Conservation (phyloP, 2,888 invertebrate species). For the Drosophila quinaria region DNA sequence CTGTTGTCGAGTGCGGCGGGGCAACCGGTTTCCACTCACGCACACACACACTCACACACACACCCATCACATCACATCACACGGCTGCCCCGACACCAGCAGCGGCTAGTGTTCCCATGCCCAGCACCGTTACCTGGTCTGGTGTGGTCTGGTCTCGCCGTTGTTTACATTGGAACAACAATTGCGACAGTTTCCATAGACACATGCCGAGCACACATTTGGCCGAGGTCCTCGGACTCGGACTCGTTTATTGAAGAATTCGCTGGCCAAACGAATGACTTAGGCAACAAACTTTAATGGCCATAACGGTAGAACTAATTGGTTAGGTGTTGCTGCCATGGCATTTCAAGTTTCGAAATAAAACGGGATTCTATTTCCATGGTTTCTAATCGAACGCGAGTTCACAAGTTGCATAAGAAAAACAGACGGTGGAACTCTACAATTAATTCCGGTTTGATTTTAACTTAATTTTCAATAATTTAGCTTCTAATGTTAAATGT, state of each 20-base stretch:
- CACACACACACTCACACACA: not conserved
- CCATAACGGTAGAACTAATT: conserved; percentile 48
- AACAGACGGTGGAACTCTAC: not conserved
- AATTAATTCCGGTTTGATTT: not conserved
- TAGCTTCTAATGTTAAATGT: not conserved
- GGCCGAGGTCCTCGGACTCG: conserved; percentile 55
- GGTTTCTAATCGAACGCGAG: not conserved
- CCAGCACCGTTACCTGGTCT: conserved; percentile 55
- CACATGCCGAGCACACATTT: conserved; percentile 40
- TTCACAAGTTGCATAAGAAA: not conserved
- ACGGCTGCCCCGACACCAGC: conserved; percentile 13
- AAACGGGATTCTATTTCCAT: conserved; percentile 36
- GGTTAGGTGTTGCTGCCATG: conserved; percentile 34
- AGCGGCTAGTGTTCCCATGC: conserved; percentile 50
- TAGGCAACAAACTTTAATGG: conserved; percentile 67
- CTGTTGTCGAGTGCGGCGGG: conserved; percentile 38
- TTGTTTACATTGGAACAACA: conserved; percentile 77
- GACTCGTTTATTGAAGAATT: conserved; percentile 16
- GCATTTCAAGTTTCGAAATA: conserved; percentile 45
- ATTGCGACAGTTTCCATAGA: conserved; percentile 76
- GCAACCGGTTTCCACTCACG: conserved; percentile 65
- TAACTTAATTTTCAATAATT: not conserved
- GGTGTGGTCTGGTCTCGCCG: conserved; percentile 35
- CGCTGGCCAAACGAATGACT: conserved; percentile 61
- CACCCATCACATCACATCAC: not conserved